A percentile compares a stretch with the other conserved stretches of the same genome.
These are phyloP conservation scores for Phengaris alcon DNA, from an alignment of 2,888 invertebrate species.

Conservation along the genomic window DNA sequence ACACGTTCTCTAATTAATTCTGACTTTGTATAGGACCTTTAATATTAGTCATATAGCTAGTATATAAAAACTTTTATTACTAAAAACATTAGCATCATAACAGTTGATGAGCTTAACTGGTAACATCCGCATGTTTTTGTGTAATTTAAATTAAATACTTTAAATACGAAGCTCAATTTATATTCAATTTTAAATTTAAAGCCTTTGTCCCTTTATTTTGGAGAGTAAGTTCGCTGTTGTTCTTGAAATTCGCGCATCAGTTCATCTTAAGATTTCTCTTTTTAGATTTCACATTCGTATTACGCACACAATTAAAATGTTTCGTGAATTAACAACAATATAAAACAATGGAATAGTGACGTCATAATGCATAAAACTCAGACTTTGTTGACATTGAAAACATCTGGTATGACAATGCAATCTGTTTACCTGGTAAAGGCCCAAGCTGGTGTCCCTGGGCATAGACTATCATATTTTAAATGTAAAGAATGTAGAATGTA, in stretches of 20 bases:
- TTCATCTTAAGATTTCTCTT: slow-evolving; percentile 1
- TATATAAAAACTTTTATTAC: slow-evolving; percentile 11
- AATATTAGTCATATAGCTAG: not conserved
- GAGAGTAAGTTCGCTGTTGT: not conserved
- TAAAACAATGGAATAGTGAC: slow-evolving; percentile 12
- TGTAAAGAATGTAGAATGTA: too few relatives aligned
- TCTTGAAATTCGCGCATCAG: slow-evolving; percentile 16
- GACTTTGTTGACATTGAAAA: slow-evolving; percentile 13
- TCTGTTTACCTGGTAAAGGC: too few relatives aligned
- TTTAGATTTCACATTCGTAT: slow-evolving; percentile 16
- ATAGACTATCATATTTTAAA: not conserved
- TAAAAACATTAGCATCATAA: not conserved
- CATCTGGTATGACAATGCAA: slow-evolving; percentile 8
- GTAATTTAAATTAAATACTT: too few relatives aligned
- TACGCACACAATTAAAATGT: slow-evolving; percentile 18
- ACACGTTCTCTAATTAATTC: not conserved
- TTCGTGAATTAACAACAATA: not conserved
- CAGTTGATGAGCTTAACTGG: not conserved
- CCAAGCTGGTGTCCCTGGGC: too few relatives aligned
- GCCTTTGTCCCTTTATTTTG: slow-evolving; percentile 4
- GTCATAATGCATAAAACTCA: not conserved
- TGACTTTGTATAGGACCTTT: not conserved
- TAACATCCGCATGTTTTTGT: not conserved
- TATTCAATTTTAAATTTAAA: not conserved
- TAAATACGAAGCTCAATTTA: too few relatives aligned